Conservation (phyloP, 1,140 invertebrate species). For the Anoplophora glabripennis region DNA sequence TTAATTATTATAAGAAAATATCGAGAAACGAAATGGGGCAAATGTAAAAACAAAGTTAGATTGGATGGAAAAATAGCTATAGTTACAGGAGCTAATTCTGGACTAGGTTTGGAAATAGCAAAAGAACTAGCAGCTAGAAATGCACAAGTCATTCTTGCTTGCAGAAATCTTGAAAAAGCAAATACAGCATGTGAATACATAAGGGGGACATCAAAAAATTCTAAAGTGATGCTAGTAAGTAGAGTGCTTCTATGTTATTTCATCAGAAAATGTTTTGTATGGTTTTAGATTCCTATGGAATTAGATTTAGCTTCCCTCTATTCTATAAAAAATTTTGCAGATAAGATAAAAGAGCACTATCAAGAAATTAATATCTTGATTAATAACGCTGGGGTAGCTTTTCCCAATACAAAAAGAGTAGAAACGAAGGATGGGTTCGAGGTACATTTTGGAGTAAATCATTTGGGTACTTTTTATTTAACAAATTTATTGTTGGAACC, state of each 20-base stretch:
- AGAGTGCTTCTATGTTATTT: not conserved
- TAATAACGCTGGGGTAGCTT: conserved; percentile 72
- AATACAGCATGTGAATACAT: conserved; percentile 52
- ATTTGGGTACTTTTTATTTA: conserved; percentile 81
- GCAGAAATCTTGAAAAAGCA: conserved; percentile 64
- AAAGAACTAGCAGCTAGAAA: conserved; percentile 52
- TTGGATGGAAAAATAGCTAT: conserved; percentile 56
- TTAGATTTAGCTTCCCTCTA: conserved; percentile 68
- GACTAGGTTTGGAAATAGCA: conserved; percentile 59
- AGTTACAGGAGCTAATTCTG: conserved; percentile 61
- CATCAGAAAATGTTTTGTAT: conserved; percentile 10
- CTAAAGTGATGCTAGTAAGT: not conserved
- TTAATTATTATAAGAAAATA: conserved; percentile 39
- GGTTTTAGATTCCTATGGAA: conserved; percentile 64
- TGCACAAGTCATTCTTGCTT: conserved; percentile 77
- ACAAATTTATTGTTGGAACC: conserved; percentile 72
- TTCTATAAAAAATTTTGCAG: conserved; percentile 69
- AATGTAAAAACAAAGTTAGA: conserved; percentile 40
- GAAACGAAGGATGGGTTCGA: conserved; percentile 80
- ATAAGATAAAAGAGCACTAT: conserved; percentile 60
- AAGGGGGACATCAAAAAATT: not conserved
- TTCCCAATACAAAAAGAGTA: conserved; percentile 52
- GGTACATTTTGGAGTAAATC: conserved; percentile 76
- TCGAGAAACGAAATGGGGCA: conserved; percentile 42
- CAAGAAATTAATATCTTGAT: conserved; percentile 68